phyloP scores from a whole-genome alignment of 2,797 vertebrate species.

The Pipistrellus nathusii region DNA sequence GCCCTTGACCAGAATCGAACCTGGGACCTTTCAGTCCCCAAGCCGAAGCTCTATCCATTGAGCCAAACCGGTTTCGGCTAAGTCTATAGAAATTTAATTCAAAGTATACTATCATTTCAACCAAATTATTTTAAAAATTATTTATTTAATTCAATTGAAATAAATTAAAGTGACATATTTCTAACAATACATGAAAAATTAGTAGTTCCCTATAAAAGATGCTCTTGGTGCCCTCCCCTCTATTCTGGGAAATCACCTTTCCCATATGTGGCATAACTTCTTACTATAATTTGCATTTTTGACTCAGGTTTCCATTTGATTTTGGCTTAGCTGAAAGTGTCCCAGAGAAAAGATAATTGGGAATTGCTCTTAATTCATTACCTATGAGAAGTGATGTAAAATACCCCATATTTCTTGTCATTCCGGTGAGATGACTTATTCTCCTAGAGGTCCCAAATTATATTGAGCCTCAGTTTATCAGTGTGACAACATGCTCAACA shows the following conservation, averaged over 20 bases:
- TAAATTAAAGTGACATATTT: background rate
- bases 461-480: background rate
- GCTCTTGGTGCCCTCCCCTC: background rate
- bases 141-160: slow-evolving; percentile 36
- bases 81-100: background rate
- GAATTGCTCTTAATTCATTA: background rate
- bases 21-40: too few species aligned
- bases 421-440: background rate
- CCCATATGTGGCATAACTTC: background rate
- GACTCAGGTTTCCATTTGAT: background rate
- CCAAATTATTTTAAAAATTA: background rate
- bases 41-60: too few species aligned
- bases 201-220: background rate
- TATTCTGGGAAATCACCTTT: background rate
- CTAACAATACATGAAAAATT: background rate
- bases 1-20: too few species aligned
- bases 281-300: background rate
- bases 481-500: background rate
- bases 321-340: background rate
- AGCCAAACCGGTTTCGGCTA: too few species aligned
- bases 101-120: background rate
- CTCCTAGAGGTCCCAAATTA: background rate
- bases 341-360: background rate
- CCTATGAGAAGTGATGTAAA: background rate
- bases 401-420: background rate